Evolutionary conservation across 2,797 vertebrate species (phyloP).

Genomic region (Amphiprion clarkii): DNA sequence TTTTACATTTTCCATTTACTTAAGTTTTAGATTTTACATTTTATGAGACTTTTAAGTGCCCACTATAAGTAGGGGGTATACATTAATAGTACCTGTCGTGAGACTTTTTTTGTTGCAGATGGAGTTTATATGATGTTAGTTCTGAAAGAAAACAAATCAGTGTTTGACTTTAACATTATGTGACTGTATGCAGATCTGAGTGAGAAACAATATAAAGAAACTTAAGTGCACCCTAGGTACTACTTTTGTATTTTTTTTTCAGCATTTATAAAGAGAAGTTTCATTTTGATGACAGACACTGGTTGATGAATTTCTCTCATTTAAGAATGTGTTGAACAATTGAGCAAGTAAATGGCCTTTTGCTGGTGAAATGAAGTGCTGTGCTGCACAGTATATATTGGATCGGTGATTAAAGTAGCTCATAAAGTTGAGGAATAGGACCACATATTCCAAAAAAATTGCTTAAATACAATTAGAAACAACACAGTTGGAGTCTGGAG

Average conservation of each 20-base stretch:
- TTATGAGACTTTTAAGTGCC: background rate
- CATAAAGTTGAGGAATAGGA: background rate
- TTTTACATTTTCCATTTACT: background rate
- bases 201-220: no score
- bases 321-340: constrained; percentile 41
- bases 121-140: background rate
- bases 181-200: no score
- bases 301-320: constrained; percentile 44
- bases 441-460: no score
- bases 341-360: constrained; percentile 39
- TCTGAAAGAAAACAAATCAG: background rate
- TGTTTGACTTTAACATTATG: no score
- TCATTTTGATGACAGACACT: constrained; percentile 34
- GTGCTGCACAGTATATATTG: constrained; percentile 14
- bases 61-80: background rate
- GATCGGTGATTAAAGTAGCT: constrained; percentile 12
- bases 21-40: background rate
- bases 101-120: background rate
- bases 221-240: no score
- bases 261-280: background rate
- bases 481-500: constrained; percentile 1
- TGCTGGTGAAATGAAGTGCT: constrained; percentile 37
- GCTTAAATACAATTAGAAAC: background rate
- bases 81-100: background rate
- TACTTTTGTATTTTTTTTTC: no score